Evolutionary conservation across 2,888 invertebrate species (phyloP), one percentile per base, ranked within the genome.

Genomic region (Pheosia tremula): DNA sequence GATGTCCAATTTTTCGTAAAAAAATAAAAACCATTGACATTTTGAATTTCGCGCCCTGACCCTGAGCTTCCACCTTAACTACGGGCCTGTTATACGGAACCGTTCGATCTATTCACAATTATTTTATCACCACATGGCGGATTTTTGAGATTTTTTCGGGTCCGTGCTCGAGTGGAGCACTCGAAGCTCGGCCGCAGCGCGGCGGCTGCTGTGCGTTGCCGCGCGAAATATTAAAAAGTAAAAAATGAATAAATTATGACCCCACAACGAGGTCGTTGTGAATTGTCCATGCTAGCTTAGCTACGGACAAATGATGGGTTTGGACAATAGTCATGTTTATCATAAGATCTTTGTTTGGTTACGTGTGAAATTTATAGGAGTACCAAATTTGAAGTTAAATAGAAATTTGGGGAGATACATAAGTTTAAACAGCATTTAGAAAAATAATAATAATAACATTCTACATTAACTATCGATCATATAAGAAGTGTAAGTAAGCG

Each of bases 181-280:
- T 82, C 82, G 85, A 83, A 70, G 71, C 80, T 74, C 84, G 87
- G 81, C 87, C 86, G 86, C 80, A 13, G 39, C 55, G 81, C 87
- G 86, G 86, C 80, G 39, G 39, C 55, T 80, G 78, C 80, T 24
- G 24, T 24, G 24, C 58, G 71, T 69, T 61, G 84, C 80, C 87
- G 90, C 87, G 91, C 87, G 87, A 92, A 91, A 89, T 91, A 90
- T 89, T 89, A 89, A 90, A 89, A 90, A 87, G 87, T 85, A 89
- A 85, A 87, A 89, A 88, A 88, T 82, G 80, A 86, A 86, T 87
- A 83, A 83, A 81, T 86, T 83, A 81, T 81, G 82, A 77, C 83
- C 82, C 88, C 85, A 68, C 64, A 83, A 67, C 77, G 87, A 85
- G 84, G 84, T 81, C 85, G 82, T 82, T 84, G 86, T 79, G 77